phyloP scores from a whole-genome alignment of 2,888 invertebrate species.

The Drosophila maculinotata region DNA sequence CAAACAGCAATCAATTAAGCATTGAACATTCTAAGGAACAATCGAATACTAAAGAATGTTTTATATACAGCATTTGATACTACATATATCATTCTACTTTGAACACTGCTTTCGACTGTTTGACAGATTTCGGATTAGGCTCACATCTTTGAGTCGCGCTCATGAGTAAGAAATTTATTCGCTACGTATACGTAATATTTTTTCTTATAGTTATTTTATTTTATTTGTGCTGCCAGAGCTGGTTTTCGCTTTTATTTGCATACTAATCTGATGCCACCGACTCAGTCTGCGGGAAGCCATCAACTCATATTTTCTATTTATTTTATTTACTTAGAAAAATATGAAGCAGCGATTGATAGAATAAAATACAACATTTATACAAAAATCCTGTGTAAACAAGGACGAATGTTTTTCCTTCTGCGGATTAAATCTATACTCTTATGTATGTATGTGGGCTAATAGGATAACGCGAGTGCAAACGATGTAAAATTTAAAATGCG shows the following conservation, averaged over 20 bases:
- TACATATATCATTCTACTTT: too few species aligned
- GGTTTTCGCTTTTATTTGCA: not conserved
- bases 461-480: not conserved
- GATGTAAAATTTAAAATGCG: not conserved
- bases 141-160: too few species aligned
- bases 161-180: not conserved
- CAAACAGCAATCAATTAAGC: too few species aligned
- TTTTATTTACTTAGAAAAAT: slow-evolving; percentile 3
- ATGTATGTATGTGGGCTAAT: not conserved
- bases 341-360: not conserved
- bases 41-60: too few species aligned
- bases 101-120: too few species aligned
- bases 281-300: not conserved
- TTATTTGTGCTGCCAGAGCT: not conserved
- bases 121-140: too few species aligned
- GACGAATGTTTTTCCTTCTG: not conserved
- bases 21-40: too few species aligned
- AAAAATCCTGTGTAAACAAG: slow-evolving; percentile 1
- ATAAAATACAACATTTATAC: slow-evolving; percentile 1
- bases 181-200: slow-evolving; percentile 3
- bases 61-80: too few species aligned
- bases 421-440: not conserved
- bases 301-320: not conserved
- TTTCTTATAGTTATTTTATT: not conserved
- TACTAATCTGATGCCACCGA: not conserved